Base-by-base conservation (phyloP, 2,113 vertebrate species). In the Apus apus region DNA sequence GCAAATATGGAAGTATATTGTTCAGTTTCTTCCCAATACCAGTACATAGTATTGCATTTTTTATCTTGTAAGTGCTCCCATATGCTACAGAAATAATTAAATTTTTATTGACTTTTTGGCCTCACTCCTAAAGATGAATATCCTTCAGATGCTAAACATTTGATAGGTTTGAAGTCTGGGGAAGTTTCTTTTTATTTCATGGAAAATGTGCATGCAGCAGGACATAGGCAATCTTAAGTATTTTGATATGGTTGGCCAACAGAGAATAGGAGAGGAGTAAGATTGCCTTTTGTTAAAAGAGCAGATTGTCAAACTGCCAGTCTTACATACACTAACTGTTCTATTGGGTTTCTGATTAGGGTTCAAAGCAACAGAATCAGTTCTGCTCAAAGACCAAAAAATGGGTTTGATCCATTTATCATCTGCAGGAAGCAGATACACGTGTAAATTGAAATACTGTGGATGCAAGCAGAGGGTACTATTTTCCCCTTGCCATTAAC, bases 31-130 rank as follows among this genome's bases (percentile, higher is more conserved):
- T 96, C 94, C 88, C 83, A 81, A 70, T 97, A 97, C 92, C 94
- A 94, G 97, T 96, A 96, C 67, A 93, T 58, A 77, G 67, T 90
- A 97, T 97, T 94, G 91, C 19, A 8, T 96, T 97, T 96, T 72
- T 93, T 30, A 40, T 89, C 83, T 96, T 96, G 21, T 98, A 98
- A 98, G 91, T 97, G 84, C 76, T 98, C 96, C 97, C 97, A 97
- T 97, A 98, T 98, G 98, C 89, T 97, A 96, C 91, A 98, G 94
- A 98, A 98, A 98, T 97, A 97, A 98, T 98, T 97, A 97, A 90
- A 95, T 93, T 97, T 98, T 97, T 98, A 97, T 96, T 98, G 94
- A 97, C 82, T 97, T 98, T 97, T 98, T 98, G 97, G 97, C 97
- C 60, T 93, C 53, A 11, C 75, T 97, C 95, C 96, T 97, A 96